Percentiles rank a stretch among this genome's conserved stretches.
Evolutionary conservation across 2,113 vertebrate genomes (phyloP).

Genomic region (Chrysemys picta): DNA sequence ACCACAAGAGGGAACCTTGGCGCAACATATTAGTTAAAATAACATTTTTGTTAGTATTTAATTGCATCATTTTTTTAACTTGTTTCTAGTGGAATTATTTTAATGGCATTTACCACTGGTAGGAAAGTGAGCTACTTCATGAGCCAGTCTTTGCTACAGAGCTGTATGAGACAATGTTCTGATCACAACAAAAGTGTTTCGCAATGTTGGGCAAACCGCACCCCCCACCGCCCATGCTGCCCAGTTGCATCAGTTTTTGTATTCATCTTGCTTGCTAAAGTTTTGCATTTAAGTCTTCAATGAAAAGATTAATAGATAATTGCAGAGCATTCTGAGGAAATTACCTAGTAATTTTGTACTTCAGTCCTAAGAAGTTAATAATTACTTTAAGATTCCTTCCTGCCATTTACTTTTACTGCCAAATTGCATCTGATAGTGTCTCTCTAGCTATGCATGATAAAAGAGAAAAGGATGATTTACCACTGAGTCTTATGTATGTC

Average conservation of each 20-base stretch:
- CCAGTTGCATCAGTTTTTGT: background rate
- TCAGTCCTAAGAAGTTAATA: background rate
- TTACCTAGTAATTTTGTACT: slow-evolving; percentile 17
- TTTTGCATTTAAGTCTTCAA: slow-evolving; percentile 1
- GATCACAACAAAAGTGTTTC: background rate
- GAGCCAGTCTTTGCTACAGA: background rate
- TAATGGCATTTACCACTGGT: background rate
- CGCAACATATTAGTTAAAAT: background rate
- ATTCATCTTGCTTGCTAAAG: background rate
- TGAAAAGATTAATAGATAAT: background rate
- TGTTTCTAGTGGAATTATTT: background rate
- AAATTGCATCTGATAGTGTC: background rate
- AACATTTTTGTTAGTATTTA: background rate
- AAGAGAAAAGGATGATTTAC: background rate
- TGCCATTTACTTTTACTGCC: background rate
- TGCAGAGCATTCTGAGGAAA: background rate
- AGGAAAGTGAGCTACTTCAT: background rate
- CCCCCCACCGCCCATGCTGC: background rate
- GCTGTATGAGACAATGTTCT: background rate
- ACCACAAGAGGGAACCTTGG: background rate
- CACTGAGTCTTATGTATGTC: background rate
- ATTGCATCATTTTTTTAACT: background rate
- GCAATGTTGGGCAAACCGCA: background rate
- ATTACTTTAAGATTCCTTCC: background rate
- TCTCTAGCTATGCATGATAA: background rate